These are phyloP conservation scores for Scomber scombrus DNA, from an alignment of 2,113 vertebrate species.

Conservation along the genomic window DNA sequence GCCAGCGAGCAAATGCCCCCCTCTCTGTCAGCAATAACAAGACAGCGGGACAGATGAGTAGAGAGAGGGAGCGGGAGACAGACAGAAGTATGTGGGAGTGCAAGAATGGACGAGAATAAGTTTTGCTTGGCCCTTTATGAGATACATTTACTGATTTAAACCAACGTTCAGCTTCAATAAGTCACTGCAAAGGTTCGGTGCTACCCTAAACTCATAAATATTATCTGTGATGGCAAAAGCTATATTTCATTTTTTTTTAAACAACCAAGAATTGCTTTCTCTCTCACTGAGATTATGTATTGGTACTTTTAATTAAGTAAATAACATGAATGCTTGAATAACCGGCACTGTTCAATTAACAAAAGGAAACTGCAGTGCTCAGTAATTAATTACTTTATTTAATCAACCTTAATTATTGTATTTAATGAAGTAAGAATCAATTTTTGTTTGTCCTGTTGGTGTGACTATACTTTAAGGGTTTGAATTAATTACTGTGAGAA, in stretches of 20 bases:
- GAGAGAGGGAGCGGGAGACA: neutral
- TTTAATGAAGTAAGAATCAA: neutral
- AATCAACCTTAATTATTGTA: neutral
- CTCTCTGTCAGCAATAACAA: slow-evolving; percentile 54
- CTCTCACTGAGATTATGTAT: neutral
- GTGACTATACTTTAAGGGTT: too few species aligned
- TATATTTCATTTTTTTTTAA: too few species aligned
- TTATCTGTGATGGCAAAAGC: too few species aligned
- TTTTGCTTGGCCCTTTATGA: neutral
- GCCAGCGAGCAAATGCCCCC: slow-evolving; percentile 43
- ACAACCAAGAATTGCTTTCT: too few species aligned
- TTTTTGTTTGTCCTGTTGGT: neutral
- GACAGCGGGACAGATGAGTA: slow-evolving; percentile 26
- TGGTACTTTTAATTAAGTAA: neutral
- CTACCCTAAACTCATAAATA: neutral
- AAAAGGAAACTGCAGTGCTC: too few species aligned
- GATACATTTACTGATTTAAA: neutral
- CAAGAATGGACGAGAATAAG: neutral
- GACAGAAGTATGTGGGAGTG: neutral
- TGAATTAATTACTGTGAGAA: neutral
- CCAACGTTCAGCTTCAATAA: neutral
- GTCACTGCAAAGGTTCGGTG: neutral
- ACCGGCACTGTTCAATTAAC: too few species aligned
- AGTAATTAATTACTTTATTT: neutral
- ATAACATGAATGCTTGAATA: too few species aligned